Conservation (phyloP, 2,113 vertebrate genomes). For the Cyprinodon variegatus region DNA sequence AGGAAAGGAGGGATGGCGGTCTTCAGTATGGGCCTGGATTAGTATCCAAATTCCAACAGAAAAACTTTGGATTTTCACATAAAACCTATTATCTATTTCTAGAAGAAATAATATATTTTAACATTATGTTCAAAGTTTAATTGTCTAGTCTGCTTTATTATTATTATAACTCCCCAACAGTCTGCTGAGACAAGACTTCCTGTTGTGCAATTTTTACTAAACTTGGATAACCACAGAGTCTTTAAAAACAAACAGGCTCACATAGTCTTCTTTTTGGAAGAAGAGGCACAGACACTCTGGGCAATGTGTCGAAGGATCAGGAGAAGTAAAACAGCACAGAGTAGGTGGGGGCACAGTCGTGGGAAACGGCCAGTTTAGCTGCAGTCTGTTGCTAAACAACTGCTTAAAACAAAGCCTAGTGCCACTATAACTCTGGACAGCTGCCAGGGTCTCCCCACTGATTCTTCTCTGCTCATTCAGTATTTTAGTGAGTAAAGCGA, state of each 20-base stretch:
- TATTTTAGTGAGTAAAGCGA: slow-evolving; percentile 42
- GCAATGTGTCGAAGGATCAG: slow-evolving; percentile 20
- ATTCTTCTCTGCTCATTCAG: slow-evolving; percentile 40
- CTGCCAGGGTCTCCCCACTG: slow-evolving; percentile 32
- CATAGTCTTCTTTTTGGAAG: slow-evolving; percentile 37
- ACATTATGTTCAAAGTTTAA: neutral
- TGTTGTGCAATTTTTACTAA: slow-evolving; percentile 40
- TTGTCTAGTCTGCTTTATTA: slow-evolving; percentile 15
- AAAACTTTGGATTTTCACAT: neutral
- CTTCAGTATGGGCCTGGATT: neutral
- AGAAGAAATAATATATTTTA: neutral
- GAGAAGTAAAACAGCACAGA: slow-evolving; percentile 4
- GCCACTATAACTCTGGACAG: slow-evolving; percentile 55
- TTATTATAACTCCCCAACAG: slow-evolving; percentile 9
- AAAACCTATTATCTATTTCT: neutral
- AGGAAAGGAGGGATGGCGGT: no score
- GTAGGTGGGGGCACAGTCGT: slow-evolving; percentile 41
- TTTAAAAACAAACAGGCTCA: slow-evolving; percentile 35
- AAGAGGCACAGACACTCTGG: slow-evolving; percentile 44
- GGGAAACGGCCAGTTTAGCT: slow-evolving; percentile 69
- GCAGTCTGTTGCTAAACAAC: slow-evolving; percentile 69
- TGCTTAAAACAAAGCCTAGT: slow-evolving; percentile 55
- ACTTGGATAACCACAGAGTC: slow-evolving; percentile 38
- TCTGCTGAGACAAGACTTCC: slow-evolving; percentile 29
- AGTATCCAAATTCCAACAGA: neutral